A percentile compares a stretch with the other conserved stretches of the same genome.
phyloP scores from a whole-genome alignment of 2,797 vertebrate genomes.

The Spatula versicolor region DNA sequence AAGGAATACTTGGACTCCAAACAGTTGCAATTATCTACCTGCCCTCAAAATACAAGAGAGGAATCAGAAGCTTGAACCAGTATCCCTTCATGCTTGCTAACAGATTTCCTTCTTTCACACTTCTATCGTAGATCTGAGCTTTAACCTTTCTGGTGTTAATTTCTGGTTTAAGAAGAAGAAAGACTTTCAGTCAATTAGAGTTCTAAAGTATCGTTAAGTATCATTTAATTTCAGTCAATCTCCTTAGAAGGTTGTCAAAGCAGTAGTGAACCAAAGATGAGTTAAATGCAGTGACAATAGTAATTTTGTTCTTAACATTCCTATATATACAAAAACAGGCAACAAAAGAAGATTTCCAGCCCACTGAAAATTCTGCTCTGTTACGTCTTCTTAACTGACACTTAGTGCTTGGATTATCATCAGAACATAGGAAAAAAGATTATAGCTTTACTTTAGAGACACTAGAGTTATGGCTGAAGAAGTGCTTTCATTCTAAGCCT shows the following conservation, averaged over 20 bases:
- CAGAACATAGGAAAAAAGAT: slow-evolving; percentile 20
- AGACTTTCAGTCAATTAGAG: neutral
- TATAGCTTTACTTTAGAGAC: slow-evolving; percentile 30
- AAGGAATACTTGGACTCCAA: neutral
- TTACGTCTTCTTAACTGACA: slow-evolving; percentile 49
- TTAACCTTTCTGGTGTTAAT: neutral
- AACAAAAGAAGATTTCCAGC: slow-evolving; percentile 8
- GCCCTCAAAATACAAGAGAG: neutral
- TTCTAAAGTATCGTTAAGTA: slow-evolving; percentile 1
- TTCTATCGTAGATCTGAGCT: neutral
- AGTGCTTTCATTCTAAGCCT: slow-evolving; percentile 27
- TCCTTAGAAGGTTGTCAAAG: slow-evolving; percentile 62
- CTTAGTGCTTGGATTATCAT: slow-evolving; percentile 36
- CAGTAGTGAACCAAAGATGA: slow-evolving; percentile 33
- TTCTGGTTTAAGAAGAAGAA: neutral
- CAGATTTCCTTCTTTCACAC: neutral
- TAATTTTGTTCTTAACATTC: slow-evolving; percentile 30
- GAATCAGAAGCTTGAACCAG: neutral
- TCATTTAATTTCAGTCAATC: slow-evolving; percentile 36
- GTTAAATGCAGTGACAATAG: slow-evolving; percentile 51
- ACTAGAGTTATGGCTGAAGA: slow-evolving; percentile 47
- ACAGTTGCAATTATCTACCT: neutral
- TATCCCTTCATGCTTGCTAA: neutral
- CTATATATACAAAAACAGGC: neutral
- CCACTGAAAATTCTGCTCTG: slow-evolving; percentile 35